These are phyloP conservation scores for Clunio marinus DNA, from an alignment of 2,888 invertebrate genomes.

Conservation along the genomic window DNA sequence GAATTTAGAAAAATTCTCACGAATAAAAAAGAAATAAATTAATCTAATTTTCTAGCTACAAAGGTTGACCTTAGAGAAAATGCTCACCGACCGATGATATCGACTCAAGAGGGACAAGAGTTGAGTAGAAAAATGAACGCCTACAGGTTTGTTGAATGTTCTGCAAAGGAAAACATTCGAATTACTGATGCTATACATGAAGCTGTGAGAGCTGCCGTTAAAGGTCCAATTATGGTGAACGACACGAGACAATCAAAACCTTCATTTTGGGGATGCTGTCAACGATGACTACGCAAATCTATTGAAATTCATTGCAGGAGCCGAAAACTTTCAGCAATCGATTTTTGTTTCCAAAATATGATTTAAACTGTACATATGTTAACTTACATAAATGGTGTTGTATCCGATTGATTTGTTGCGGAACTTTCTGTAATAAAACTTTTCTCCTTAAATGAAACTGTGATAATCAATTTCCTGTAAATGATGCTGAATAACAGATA, in stretches of 20 bases:
- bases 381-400: too few relatives aligned
- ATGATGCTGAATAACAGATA: too few relatives aligned
- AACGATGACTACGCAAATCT: too few relatives aligned
- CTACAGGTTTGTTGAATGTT: conserved; percentile 38
- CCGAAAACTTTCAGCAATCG: too few relatives aligned
- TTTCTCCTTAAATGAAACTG: too few relatives aligned
- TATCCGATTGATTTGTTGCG: too few relatives aligned
- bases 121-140: conserved; percentile 26
- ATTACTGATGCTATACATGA: conserved; percentile 30
- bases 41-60: conserved; percentile 24
- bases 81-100: background rate
- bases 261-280: conserved; percentile 13
- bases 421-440: too few relatives aligned
- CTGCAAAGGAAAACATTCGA: conserved; percentile 32
- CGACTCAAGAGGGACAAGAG: conserved; percentile 27
- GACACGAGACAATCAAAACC: background rate
- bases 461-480: too few relatives aligned
- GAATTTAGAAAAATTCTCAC: background rate
- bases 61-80: conserved; percentile 36
- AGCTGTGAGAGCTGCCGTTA: conserved; percentile 31
- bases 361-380: too few relatives aligned
- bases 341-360: too few relatives aligned
- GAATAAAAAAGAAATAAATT: background rate
- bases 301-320: too few relatives aligned
- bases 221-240: conserved; percentile 12